Evolutionary conservation across 2,888 invertebrate species (phyloP).

Genomic region (Noctua pronuba): DNA sequence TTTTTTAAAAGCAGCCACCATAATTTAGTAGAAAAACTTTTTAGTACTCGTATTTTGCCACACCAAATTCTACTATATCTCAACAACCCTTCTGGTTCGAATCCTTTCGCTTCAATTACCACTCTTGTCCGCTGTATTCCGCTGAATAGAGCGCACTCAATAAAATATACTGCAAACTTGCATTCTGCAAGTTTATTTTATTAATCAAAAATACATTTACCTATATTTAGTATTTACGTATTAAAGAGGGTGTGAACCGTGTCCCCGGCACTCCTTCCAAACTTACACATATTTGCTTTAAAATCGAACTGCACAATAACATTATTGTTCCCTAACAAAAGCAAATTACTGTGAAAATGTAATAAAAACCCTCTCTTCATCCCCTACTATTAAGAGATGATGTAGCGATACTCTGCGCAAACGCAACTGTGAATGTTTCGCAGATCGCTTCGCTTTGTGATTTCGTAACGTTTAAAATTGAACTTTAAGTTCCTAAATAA

Average conservation of each 20-base stretch:
- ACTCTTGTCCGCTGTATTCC: neutral
- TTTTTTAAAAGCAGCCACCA: too few relatives aligned
- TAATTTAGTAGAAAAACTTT: neutral
- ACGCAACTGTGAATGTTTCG: slow-evolving; percentile 83
- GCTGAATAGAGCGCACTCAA: neutral
- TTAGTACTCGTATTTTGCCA: neutral
- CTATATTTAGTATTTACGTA: slow-evolving; percentile 65
- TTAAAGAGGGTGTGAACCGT: slow-evolving; percentile 84
- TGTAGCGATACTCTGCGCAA: slow-evolving; percentile 88
- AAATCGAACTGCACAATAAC: slow-evolving; percentile 86
- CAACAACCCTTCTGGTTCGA: too few relatives aligned
- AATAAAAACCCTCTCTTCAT: slow-evolving; percentile 87
- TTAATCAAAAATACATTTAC: slow-evolving; percentile 64
- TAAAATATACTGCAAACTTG: neutral
- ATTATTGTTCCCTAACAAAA: slow-evolving; percentile 86
- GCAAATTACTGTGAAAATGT: slow-evolving; percentile 90
- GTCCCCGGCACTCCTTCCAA: slow-evolving; percentile 81
- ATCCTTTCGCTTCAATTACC: neutral
- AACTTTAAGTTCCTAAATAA: slow-evolving; percentile 58
- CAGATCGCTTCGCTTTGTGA: slow-evolving; percentile 74
- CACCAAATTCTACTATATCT: neutral
- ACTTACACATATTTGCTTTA: slow-evolving; percentile 87
- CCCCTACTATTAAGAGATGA: slow-evolving; percentile 90
- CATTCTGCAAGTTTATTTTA: slow-evolving; percentile 24
- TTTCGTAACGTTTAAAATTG: slow-evolving; percentile 62